Percentiles rank a stretch among this genome's conserved stretches.
These are phyloP conservation scores for Aptenodytes forsteri DNA, from an alignment of 2,113 vertebrate species.

Conservation along the genomic window DNA sequence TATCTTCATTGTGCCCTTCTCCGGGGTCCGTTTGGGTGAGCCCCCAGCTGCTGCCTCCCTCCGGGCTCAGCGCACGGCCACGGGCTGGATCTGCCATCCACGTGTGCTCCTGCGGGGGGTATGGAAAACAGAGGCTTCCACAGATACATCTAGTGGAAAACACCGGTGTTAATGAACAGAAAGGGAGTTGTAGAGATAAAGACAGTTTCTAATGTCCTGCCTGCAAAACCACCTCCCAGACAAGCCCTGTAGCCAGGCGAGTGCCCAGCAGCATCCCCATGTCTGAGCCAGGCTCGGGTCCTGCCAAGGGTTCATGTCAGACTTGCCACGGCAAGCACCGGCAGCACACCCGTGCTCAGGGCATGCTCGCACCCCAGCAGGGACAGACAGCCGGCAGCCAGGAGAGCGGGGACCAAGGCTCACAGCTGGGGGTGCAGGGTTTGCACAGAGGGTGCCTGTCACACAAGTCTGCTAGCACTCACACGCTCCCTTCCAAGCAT, in stretches of 20 bases:
- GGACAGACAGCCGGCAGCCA: fast-evolving
- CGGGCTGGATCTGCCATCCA: fast-evolving
- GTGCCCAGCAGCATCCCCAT: too few relatives aligned
- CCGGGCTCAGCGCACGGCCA: fast-evolving
- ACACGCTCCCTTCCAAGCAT: neutral
- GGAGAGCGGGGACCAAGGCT: neutral
- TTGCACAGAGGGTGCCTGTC: neutral
- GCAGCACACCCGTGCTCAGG: neutral
- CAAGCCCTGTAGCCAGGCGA: neutral
- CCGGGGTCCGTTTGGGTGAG: neutral
- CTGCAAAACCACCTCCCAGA: neutral
- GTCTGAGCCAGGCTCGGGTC: neutral
- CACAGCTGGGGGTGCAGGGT: neutral
- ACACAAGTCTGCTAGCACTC: neutral
- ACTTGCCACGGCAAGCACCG: fast-evolving
- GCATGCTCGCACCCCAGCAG: fast-evolving
- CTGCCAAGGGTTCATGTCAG: neutral
- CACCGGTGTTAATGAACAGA: neutral
- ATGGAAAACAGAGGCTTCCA: neutral
- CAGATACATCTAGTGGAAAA: fast-evolving
- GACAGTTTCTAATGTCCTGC: neutral
- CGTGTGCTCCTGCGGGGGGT: fast-evolving
- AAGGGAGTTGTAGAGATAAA: neutral
- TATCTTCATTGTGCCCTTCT: neutral
- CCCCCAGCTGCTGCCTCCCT: neutral